phyloP scores from a whole-genome alignment of 2,113 vertebrate genomes.

The Stercorarius parasiticus region DNA sequence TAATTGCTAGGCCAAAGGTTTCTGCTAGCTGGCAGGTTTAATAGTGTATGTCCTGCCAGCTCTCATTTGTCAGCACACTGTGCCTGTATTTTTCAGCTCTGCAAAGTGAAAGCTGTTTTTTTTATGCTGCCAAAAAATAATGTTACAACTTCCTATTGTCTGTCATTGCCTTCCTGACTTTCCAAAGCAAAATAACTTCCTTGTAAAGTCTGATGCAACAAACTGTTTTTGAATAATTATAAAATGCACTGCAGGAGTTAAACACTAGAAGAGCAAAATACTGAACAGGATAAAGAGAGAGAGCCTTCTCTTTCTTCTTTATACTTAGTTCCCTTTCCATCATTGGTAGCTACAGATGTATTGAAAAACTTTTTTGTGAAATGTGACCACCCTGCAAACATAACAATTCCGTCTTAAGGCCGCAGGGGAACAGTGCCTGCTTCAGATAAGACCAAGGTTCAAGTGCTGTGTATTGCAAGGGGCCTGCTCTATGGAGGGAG shows the following conservation, averaged over 20 bases:
- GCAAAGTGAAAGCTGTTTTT: background rate
- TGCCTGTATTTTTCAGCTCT: background rate
- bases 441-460: background rate
- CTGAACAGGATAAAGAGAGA: background rate
- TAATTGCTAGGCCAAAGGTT: slow-evolving; percentile 2
- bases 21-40: background rate
- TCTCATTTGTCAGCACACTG: background rate
- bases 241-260: background rate
- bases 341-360: background rate
- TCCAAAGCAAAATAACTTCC: background rate
- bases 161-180: background rate
- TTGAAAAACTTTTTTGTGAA: background rate
- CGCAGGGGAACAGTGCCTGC: background rate
- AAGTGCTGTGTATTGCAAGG: no score
- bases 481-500: background rate
- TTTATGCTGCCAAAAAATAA: background rate
- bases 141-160: background rate
- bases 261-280: background rate
- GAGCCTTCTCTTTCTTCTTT: background rate
- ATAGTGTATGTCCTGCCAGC: background rate
- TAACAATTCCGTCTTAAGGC: background rate
- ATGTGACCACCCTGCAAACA: background rate
- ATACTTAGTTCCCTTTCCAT: background rate
- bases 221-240: background rate
- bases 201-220: background rate